Evolutionary conservation across 2,113 vertebrate species (phyloP).

Genomic region (Melospiza melodia): DNA sequence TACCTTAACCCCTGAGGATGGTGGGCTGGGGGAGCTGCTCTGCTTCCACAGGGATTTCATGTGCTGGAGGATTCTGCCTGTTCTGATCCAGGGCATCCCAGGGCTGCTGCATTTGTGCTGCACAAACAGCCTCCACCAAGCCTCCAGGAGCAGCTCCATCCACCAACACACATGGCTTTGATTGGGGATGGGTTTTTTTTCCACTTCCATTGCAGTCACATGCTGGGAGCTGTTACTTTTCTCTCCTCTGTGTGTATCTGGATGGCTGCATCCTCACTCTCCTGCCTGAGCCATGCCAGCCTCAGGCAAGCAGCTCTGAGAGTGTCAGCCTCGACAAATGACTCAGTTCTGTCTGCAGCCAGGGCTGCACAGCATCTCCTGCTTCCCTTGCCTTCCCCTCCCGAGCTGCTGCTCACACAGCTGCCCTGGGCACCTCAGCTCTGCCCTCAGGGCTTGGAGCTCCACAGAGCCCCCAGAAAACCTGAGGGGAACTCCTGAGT

Average conservation of each 20-base stretch:
- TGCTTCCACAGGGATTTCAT: fast-evolving
- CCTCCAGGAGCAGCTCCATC: not conserved
- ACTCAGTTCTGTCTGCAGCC: conserved; percentile 25
- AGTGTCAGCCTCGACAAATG: conserved; percentile 39
- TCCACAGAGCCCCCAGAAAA: not conserved
- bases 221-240: conserved; percentile 46
- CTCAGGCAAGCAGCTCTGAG: conserved; percentile 7
- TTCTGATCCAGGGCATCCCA: not conserved
- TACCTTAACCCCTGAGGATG: not conserved
- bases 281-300: conserved; percentile 28
- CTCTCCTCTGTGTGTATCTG: not conserved
- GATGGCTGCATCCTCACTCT: not conserved
- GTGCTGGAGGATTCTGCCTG: not conserved
- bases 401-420: not conserved
- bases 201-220: conserved; percentile 21
- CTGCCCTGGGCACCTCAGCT: not conserved
- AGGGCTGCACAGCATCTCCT: not conserved
- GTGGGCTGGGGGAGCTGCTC: not conserved
- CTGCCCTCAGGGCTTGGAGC: not conserved
- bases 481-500: not conserved
- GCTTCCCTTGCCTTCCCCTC: not conserved
- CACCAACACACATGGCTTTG: conserved; percentile 39
- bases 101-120: not conserved
- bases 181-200: not conserved
- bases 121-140: not conserved